phyloP scores from a whole-genome alignment of 2,113 vertebrate genomes.

The Pluvialis apricaria region DNA sequence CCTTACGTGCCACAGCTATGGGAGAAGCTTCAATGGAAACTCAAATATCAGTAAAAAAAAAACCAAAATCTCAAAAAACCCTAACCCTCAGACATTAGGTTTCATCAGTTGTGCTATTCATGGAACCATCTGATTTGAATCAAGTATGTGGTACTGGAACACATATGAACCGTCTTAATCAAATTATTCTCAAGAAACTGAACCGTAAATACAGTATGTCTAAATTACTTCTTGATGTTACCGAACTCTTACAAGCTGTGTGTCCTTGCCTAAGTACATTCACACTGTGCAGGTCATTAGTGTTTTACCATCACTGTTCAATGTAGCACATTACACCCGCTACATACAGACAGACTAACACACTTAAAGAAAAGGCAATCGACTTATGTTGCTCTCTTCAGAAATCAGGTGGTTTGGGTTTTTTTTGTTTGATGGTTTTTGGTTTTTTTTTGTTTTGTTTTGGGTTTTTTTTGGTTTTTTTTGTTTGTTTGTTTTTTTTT shows the following conservation, averaged over 20 bases:
- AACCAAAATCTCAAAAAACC: too few species aligned
- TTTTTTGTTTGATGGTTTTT: too few species aligned
- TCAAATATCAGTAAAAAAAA: not conserved
- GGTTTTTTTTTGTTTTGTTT: too few species aligned
- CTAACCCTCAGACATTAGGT: too few species aligned
- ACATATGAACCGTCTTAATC: not conserved
- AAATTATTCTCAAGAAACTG: not conserved
- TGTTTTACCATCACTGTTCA: not conserved
- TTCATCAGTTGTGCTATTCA: not conserved
- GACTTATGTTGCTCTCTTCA: not conserved
- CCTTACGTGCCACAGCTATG: not conserved
- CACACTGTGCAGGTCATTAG: not conserved
- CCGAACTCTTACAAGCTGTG: not conserved
- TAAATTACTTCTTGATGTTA: too few species aligned
- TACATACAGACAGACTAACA: not conserved
- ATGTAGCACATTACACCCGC: rapidly evolving
- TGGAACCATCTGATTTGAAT: not conserved
- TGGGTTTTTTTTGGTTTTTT: too few species aligned
- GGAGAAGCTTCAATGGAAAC: not conserved
- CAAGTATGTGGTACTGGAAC: not conserved
- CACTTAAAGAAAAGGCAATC: not conserved
- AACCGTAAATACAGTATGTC: not conserved
- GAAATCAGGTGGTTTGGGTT: not conserved
- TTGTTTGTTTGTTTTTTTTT: too few species aligned
- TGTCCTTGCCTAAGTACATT: not conserved